Evolutionary conservation across 2,113 vertebrate species (phyloP).

Genomic region (Rhinopomastus cyanomelas): DNA sequence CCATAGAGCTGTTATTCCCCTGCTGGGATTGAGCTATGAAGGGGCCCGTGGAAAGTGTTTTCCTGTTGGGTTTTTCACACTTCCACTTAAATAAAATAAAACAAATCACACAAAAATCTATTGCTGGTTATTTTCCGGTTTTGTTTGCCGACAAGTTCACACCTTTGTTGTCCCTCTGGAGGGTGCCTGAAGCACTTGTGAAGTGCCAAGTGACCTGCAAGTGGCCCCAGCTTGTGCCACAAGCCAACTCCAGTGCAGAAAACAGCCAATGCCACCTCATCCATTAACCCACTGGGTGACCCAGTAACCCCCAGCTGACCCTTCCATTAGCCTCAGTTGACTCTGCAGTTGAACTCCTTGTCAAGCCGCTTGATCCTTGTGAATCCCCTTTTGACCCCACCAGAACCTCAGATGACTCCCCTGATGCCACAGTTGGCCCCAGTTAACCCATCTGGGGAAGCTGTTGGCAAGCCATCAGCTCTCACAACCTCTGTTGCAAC

Average conservation of each 20-base stretch:
- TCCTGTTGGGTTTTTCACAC: background rate
- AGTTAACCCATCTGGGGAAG: too few relatives aligned
- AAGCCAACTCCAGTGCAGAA: background rate
- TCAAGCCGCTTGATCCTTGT: too few relatives aligned
- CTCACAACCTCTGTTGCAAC: too few relatives aligned
- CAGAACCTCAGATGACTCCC: too few relatives aligned
- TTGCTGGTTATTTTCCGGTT: background rate
- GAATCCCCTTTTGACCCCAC: too few relatives aligned
- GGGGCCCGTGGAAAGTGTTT: background rate
- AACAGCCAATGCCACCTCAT: background rate
- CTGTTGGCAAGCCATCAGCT: too few relatives aligned
- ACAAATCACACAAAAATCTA: background rate
- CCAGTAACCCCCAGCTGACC: too few relatives aligned
- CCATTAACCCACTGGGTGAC: too few relatives aligned
- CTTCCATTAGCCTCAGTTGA: too few relatives aligned
- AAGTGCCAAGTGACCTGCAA: conserved; percentile 41
- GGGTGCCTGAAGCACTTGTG: conserved; percentile 13
- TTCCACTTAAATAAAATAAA: background rate
- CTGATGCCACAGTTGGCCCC: too few relatives aligned
- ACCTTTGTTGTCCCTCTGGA: conserved; percentile 49
- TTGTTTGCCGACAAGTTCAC: conserved; percentile 17
- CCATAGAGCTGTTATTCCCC: background rate
- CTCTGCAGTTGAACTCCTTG: too few relatives aligned
- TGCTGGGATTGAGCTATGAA: background rate
- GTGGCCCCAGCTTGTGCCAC: background rate